Conservation (phyloP, 2,797 vertebrate genomes). For the Anisognathus igniventris region DNA sequence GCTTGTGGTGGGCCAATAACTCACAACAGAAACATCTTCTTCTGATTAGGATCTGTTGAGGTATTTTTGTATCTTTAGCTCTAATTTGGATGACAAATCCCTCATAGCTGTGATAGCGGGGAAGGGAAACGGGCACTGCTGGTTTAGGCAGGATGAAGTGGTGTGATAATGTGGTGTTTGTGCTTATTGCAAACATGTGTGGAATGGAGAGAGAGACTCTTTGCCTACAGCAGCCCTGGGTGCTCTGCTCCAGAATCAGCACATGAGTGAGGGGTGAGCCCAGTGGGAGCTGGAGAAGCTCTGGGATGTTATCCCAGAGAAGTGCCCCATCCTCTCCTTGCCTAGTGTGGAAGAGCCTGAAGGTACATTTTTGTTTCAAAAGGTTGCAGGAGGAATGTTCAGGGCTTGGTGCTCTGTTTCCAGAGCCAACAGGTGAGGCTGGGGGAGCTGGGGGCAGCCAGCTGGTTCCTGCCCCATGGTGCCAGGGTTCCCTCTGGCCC, state of each 20-base stretch:
- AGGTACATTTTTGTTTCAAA: not conserved
- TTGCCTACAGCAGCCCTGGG: not conserved
- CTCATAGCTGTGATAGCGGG: not conserved
- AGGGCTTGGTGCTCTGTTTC: not conserved
- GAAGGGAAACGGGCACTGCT: not conserved
- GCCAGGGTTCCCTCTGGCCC: not conserved
- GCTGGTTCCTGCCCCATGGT: accelerated
- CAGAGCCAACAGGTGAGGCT: not conserved
- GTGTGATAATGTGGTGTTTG: not conserved
- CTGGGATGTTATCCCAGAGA: accelerated
- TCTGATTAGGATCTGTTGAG: slow-evolving; percentile 25
- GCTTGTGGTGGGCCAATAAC: not conserved
- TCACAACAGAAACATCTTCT: slow-evolving; percentile 7
- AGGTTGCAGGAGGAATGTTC: not conserved
- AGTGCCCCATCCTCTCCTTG: not conserved
- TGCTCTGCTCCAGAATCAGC: not conserved
- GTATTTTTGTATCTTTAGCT: slow-evolving; percentile 27
- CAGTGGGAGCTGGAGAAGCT: not conserved
- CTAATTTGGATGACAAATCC: slow-evolving; percentile 47
- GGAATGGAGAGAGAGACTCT: not conserved
- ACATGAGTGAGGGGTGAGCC: accelerated
- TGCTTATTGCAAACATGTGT: slow-evolving; percentile 4
- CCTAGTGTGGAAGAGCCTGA: not conserved
- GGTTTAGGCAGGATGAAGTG: not conserved
- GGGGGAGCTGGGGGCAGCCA: not conserved